Evolutionary conservation across 2,113 vertebrate species (phyloP).

Genomic region (Melanostigma gelatinosum): DNA sequence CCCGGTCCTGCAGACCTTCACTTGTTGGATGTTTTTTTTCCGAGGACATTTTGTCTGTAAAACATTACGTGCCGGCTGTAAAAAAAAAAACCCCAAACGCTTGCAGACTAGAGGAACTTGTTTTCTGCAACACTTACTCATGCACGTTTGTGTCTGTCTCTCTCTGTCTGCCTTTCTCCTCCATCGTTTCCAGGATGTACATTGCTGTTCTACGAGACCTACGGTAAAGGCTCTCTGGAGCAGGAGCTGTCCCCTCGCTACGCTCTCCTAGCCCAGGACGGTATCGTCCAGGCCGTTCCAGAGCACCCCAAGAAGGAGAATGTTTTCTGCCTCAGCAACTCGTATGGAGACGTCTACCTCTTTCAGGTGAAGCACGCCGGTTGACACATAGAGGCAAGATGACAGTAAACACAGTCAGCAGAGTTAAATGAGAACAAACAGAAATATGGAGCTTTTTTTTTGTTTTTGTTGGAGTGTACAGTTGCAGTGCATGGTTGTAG

Average conservation of each 20-base stretch:
- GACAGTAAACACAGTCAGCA: background rate
- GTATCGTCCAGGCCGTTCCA: slow-evolving; percentile 94
- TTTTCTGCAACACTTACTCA: background rate
- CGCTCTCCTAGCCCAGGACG: slow-evolving; percentile 92
- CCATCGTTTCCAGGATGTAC: slow-evolving; percentile 88
- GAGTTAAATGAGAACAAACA: background rate
- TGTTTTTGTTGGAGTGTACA: too few species aligned
- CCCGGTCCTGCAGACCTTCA: background rate
- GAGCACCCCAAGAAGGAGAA: slow-evolving; percentile 98
- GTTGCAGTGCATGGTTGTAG: background rate
- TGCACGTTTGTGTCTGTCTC: background rate
- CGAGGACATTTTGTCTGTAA: slow-evolving; percentile 13
- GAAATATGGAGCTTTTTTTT: background rate
- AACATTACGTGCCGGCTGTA: background rate
- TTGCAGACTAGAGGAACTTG: background rate
- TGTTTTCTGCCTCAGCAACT: slow-evolving; percentile 98
- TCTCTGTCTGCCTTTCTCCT: background rate
- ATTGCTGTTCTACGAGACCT: slow-evolving; percentile 94
- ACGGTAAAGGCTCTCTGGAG: slow-evolving; percentile 88
- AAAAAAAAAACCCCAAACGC: background rate
- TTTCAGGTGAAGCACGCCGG: slow-evolving; percentile 88
- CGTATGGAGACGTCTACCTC: slow-evolving; percentile 93
- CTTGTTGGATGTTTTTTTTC: slow-evolving; percentile 23
- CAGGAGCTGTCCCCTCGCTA: slow-evolving; percentile 89
- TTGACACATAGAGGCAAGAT: background rate